Evolutionary conservation across 2,888 invertebrate species (phyloP).

Genomic region (Sarcophaga rosellei): DNA sequence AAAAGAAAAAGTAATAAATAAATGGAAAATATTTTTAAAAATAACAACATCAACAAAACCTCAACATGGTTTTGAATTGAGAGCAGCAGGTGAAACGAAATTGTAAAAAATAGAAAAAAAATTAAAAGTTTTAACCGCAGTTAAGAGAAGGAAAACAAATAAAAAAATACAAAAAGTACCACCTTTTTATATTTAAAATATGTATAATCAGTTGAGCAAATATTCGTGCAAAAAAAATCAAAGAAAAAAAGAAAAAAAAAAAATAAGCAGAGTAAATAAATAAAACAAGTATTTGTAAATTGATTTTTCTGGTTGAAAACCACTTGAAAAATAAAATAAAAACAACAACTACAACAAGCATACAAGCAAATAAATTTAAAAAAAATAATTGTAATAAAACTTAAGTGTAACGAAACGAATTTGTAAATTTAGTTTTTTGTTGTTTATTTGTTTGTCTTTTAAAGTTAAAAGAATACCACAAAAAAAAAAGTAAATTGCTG

Average conservation of each 20-base stretch:
- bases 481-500: constrained; percentile 7
- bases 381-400: constrained; percentile 2
- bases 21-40: neutral
- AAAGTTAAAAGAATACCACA: neutral
- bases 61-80: neutral
- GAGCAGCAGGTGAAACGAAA: neutral
- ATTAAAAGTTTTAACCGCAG: neutral
- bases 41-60: neutral
- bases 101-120: neutral
- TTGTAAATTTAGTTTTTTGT: neutral
- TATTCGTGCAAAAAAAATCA: constrained; percentile 49
- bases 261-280: constrained; percentile 50
- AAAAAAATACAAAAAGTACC: constrained; percentile 27
- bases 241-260: neutral
- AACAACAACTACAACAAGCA: neutral
- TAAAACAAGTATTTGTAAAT: constrained; percentile 56
- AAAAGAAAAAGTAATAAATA: constrained; percentile 35
- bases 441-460: neutral
- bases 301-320: constrained; percentile 44
- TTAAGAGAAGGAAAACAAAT: neutral
- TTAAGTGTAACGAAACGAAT: constrained; percentile 40
- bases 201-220: constrained; percentile 55
- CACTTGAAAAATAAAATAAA: constrained; percentile 13
- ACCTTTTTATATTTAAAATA: constrained; percentile 12
- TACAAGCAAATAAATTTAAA: constrained; percentile 18